Percentiles rank a stretch among this genome's conserved stretches.
Evolutionary conservation across 2,113 vertebrate species (phyloP).

Genomic region (Lagopus leucura): DNA sequence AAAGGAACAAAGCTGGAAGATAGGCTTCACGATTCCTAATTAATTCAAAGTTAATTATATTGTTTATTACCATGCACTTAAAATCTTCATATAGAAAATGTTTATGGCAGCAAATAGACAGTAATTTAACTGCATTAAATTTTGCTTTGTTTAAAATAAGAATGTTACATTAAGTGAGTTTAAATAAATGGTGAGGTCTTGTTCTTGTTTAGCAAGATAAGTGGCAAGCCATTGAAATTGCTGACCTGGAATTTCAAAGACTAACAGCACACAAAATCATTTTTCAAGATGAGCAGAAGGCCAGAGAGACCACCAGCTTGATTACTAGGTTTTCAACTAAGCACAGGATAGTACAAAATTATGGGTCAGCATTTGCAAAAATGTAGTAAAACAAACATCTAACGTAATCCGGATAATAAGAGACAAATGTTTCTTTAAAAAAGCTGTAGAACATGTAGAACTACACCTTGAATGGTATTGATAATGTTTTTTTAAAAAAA

Average conservation of each 20-base stretch:
- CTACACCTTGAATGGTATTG: neutral
- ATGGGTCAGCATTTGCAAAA: neutral
- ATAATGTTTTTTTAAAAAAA: neutral
- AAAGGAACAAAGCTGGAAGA: slow-evolving; percentile 67
- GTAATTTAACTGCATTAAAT: slow-evolving; percentile 78
- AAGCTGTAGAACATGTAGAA: neutral
- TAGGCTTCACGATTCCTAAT: slow-evolving; percentile 72
- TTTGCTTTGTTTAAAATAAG: slow-evolving; percentile 76
- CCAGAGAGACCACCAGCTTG: neutral
- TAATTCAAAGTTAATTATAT: slow-evolving; percentile 79
- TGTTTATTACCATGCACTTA: slow-evolving; percentile 75
- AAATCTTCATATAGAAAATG: slow-evolving; percentile 80
- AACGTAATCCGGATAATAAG: neutral
- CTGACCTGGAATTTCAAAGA: slow-evolving; percentile 46
- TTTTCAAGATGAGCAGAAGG: neutral
- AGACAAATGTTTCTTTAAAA: neutral
- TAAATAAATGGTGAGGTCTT: slow-evolving; percentile 65
- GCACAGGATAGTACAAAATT: neutral
- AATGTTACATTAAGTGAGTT: slow-evolving; percentile 73
- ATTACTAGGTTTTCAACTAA: neutral
- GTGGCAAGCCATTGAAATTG: slow-evolving; percentile 44
- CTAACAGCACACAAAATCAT: neutral
- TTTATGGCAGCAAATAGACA: slow-evolving; percentile 77
- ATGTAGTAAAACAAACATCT: neutral
- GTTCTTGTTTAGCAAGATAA: slow-evolving; percentile 68